Evolutionary conservation across 2,113 vertebrate genomes (phyloP), one percentile per base, ranked within the genome.

Genomic region (Megalops atlanticus): DNA sequence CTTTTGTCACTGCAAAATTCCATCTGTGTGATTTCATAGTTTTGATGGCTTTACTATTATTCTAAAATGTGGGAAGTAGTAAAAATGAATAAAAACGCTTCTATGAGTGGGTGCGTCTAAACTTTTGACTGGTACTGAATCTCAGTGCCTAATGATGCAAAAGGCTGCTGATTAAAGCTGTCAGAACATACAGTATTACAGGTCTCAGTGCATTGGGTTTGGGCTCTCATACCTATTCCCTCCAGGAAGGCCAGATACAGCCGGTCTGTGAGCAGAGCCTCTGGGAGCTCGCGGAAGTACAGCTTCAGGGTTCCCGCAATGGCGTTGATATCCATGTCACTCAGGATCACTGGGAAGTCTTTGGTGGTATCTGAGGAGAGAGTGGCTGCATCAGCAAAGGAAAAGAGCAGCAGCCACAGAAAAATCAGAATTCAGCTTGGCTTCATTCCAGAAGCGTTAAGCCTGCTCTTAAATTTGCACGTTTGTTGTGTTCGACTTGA

Each of bases 251-350:
- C 96, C 0, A 95, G 97, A 85, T 99, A 98, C 76, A 99, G 96
- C 82, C 97, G 93, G 93, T 99, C 98, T 1, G 98, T 99, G 89
- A 99, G 96, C 84, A 99, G 96, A 47, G 98, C 97, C 91, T 99
- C 98, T 0, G 98, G 98, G 85, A 99, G 95, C 91, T 99, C 98
- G 4, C 98, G 95, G 92, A 99, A 99, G 91, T 99, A 99, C 52
- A 99, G 94, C 92, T 99, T 99, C 87, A 99, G 94, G 0, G 98
- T 99, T 74, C 98, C 98, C 0, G 98, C 98, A 0, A 99, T 99
- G 91, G 98, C 98, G 0, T 99, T 99, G 91, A 99, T 98, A 93
- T 99, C 98, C 97, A 98, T 99, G 93, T 99, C 98, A 0, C 97
- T 99, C 89, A 99, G 91, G 98, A 98, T 98, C 91, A 99, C 89